Conservation (phyloP, 1,140 invertebrate species). For the Chironomus striatipennis region DNA sequence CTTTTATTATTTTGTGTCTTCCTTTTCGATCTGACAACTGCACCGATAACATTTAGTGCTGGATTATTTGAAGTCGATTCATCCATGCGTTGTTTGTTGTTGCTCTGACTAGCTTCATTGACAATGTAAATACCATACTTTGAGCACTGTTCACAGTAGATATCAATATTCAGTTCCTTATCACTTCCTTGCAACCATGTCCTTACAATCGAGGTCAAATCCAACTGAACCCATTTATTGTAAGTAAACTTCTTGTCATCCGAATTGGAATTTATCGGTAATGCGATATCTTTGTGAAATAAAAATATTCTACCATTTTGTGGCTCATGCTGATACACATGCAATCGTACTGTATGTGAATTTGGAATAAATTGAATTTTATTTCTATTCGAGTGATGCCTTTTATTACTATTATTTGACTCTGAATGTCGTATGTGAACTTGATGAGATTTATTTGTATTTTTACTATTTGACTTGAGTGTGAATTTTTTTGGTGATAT, state of each 20-base stretch:
- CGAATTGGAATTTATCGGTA: not conserved
- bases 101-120: constrained; percentile 27
- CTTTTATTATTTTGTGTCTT: constrained; percentile 24
- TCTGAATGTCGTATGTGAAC: not conserved
- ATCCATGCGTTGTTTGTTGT: constrained; percentile 25
- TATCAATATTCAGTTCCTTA: constrained; percentile 44
- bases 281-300: not conserved
- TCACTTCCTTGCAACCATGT: constrained; percentile 41
- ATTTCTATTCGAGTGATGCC: not conserved
- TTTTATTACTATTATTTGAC: not conserved
- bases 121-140: constrained; percentile 35
- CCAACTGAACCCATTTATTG: constrained; percentile 47
- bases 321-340: not conserved
- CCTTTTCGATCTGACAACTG: constrained; percentile 28
- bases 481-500: not conserved
- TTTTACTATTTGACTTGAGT: not conserved
- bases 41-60: constrained; percentile 43
- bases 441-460: constrained; percentile 8
- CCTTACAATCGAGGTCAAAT: constrained; percentile 44
- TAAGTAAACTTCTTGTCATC: not conserved
- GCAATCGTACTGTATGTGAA: not conserved
- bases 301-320: not conserved
- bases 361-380: not conserved
- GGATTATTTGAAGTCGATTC: constrained; percentile 30
- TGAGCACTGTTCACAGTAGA: constrained; percentile 42